phyloP scores from a whole-genome alignment of 2,113 vertebrate species.

The Tetrao urogallus region DNA sequence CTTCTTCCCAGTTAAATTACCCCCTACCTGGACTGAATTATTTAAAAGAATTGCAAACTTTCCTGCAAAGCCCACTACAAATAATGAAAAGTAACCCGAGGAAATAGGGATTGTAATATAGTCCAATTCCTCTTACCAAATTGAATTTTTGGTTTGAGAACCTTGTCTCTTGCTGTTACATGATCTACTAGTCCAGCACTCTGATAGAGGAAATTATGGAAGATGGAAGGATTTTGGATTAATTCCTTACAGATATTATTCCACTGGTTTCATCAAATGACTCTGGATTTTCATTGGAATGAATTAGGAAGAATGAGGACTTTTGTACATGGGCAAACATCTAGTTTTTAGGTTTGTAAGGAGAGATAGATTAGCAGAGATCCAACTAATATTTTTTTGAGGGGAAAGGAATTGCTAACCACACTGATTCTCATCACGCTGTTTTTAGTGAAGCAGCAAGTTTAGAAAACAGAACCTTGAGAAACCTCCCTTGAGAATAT shows the following conservation, averaged over 20 bases:
- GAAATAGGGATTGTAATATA: neutral
- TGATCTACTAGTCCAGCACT: neutral
- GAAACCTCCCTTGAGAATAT: neutral
- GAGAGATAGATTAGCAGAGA: neutral
- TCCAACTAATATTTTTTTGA: neutral
- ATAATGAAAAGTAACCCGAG: neutral
- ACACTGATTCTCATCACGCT: neutral
- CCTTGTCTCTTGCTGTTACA: neutral
- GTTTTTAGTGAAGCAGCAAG: slow-evolving; percentile 13
- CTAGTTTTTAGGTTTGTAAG: neutral
- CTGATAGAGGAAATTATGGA: neutral
- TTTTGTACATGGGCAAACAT: neutral
- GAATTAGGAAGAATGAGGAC: neutral
- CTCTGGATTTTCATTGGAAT: neutral
- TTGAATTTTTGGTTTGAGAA: neutral
- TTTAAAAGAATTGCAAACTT: neutral
- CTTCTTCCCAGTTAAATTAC: slow-evolving; percentile 3
- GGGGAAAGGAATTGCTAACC: neutral
- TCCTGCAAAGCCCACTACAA: neutral
- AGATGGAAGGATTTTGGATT: neutral
- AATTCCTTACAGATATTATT: neutral
- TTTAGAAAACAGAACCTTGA: neutral
- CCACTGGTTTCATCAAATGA: neutral
- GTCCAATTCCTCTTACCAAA: neutral
- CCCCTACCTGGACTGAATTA: neutral